Conservation (phyloP, 92 coral and sea anemone genomes). For the Heteractis magnifica region DNA sequence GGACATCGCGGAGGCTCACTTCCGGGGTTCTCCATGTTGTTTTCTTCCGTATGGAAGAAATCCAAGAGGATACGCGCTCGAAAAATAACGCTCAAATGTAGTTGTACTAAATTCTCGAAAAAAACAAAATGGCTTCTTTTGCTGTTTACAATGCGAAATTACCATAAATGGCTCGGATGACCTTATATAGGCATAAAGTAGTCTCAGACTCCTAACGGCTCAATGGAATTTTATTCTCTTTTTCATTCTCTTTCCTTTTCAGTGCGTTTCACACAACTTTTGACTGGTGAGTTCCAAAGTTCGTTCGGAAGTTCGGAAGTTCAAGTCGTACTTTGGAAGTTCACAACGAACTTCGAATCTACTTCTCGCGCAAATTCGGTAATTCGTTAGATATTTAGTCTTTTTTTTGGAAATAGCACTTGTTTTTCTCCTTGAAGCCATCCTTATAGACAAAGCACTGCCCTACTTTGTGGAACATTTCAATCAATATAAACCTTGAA, state of each 20-base stretch:
- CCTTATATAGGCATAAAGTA: slow-evolving; percentile 36
- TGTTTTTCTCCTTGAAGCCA: no score
- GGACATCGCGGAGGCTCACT: slow-evolving; percentile 83
- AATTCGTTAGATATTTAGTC: no score
- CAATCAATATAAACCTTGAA: no score
- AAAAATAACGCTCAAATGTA: neutral
- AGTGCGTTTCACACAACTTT: no score
- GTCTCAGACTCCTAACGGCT: slow-evolving; percentile 14
- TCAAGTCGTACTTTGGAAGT: no score
- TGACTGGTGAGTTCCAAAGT: no score
- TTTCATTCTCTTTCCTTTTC: neutral
- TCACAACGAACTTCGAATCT: no score
- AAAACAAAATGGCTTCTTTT: slow-evolving; percentile 42
- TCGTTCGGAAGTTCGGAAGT: no score
- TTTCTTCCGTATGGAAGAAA: slow-evolving; percentile 11
- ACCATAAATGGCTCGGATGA: slow-evolving; percentile 20
- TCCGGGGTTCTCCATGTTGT: slow-evolving; percentile 67
- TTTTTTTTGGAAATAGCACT: no score
- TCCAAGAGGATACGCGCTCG: neutral
- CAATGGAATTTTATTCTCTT: neutral
- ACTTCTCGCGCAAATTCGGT: no score
- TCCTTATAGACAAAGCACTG: no score
- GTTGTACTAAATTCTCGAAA: slow-evolving; percentile 18
- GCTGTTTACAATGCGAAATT: slow-evolving; percentile 40
- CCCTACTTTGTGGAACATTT: no score